Evolutionary conservation across 2,113 vertebrate genomes (phyloP).

Genomic region (Irena cyanogastra): DNA sequence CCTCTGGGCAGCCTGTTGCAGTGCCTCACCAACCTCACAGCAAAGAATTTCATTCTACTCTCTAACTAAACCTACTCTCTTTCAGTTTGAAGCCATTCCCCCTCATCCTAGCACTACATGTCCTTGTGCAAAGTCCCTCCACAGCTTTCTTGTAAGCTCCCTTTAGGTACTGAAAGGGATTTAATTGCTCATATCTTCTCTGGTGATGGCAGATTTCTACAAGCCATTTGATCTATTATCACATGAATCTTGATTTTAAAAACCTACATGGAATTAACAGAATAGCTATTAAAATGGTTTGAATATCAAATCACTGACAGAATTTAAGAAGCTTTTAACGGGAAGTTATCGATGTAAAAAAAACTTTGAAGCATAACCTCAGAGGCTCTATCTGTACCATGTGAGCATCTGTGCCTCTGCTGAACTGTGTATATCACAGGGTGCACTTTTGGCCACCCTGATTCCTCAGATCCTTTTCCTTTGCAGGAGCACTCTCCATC

Average conservation of each 20-base stretch:
- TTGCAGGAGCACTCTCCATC: neutral
- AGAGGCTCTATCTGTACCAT: neutral
- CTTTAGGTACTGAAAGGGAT: neutral
- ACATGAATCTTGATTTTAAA: neutral
- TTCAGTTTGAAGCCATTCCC: neutral
- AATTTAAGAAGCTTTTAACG: neutral
- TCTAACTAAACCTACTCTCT: neutral
- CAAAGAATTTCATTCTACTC: neutral
- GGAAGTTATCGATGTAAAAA: neutral
- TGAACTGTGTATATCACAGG: neutral
- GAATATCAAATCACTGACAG: neutral
- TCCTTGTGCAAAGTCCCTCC: neutral
- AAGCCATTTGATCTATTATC: neutral
- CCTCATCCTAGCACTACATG: neutral
- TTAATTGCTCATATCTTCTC: neutral
- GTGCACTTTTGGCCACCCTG: neutral
- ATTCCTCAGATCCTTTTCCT: neutral
- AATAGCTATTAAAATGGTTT: neutral
- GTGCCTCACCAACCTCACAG: neutral
- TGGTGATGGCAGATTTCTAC: neutral
- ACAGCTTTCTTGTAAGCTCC: neutral
- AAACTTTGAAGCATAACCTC: neutral
- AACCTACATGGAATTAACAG: neutral
- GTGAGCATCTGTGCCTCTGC: neutral
- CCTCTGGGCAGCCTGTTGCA: neutral